A percentile compares a stretch with the other conserved stretches of the same genome.
Conservation (phyloP, 1,140 invertebrate species). For the Pararge aegeria region DNA sequence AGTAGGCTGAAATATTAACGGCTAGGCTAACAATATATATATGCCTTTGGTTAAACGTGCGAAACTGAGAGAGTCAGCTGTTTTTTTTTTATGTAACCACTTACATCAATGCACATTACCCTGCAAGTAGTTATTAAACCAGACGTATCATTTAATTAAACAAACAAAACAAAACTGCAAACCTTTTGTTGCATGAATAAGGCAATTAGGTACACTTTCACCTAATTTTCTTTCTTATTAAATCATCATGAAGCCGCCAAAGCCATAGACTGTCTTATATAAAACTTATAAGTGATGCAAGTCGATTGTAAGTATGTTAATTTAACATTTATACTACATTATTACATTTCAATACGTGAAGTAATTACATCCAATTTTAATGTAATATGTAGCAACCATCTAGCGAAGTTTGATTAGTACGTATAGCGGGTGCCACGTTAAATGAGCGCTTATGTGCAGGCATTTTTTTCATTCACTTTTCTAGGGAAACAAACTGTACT, state of each 20-base stretch:
- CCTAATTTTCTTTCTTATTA: conserved; percentile 9
- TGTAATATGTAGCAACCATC: neutral
- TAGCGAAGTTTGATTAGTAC: neutral
- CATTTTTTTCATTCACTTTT: no score
- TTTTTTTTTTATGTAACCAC: no score
- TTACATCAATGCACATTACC: no score
- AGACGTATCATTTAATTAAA: neutral
- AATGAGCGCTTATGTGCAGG: no score
- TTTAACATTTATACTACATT: conserved; percentile 5
- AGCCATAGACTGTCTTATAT: conserved; percentile 1
- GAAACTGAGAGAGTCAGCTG: no score
- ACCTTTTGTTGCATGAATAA: neutral
- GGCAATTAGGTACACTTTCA: conserved; percentile 1
- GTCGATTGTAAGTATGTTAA: conserved; percentile 3
- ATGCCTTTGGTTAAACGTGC: no score
- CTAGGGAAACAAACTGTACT: no score
- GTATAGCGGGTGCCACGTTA: neutral
- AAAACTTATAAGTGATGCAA: conserved; percentile 9
- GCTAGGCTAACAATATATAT: no score
- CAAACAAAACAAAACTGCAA: neutral
- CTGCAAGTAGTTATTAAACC: neutral
- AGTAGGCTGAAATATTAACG: no score
- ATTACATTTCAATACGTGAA: conserved; percentile 5
- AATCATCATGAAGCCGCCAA: neutral
- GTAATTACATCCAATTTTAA: conserved; percentile 6